Base-by-base conservation (phyloP, 2,888 invertebrate species). In the Slavum lentiscoides region DNA sequence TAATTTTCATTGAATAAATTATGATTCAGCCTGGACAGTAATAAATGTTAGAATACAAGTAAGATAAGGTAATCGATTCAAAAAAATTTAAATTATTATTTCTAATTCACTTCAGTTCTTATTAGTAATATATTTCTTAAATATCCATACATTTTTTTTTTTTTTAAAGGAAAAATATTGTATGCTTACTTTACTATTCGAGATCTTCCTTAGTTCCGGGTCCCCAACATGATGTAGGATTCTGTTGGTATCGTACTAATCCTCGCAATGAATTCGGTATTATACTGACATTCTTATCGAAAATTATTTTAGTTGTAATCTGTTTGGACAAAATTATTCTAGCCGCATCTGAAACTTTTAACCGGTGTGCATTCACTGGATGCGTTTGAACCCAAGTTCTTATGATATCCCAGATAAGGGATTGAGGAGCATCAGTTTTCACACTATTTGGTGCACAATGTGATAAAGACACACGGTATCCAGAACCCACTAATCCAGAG, bases 391-490 rank as follows among this genome's bases (percentile, higher is more conserved):
- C 91, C 95, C 96, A 96, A 66, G 68, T 91, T 82, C 96, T 89
- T 84, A 98, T 89, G 80, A 98, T 91, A 87, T 98, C 97, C 98
- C 98, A 99, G 23, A 99, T 85, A 15, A 97, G 89, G 1, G 88
- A 87, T 61, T 91, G 87, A 0, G 99, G 96, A 5, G 98, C 98
- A 86, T 94, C 89, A 0, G 98, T 98, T 88, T 99, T 99, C 37
- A 98, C 88, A 0, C 97, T 96, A 83, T 91, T 91, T 85, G 93
- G 94, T 83, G 91, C 90, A 81, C 94, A 93, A 88, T 99, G 99
- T 0, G 98, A 96, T 85, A 91, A 92, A 0, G 98, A 98, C 4
- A 98, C 97, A 84, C 91, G 89, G 87, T 94, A 96, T 0, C 97
- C 97, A 0, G 93, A 94, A 87, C 96, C 94, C 82, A 97, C 86